A percentile compares a stretch with the other conserved stretches of the same genome.
Evolutionary conservation across 2,113 vertebrate species (phyloP).

Genomic region (Eclectus roratus): DNA sequence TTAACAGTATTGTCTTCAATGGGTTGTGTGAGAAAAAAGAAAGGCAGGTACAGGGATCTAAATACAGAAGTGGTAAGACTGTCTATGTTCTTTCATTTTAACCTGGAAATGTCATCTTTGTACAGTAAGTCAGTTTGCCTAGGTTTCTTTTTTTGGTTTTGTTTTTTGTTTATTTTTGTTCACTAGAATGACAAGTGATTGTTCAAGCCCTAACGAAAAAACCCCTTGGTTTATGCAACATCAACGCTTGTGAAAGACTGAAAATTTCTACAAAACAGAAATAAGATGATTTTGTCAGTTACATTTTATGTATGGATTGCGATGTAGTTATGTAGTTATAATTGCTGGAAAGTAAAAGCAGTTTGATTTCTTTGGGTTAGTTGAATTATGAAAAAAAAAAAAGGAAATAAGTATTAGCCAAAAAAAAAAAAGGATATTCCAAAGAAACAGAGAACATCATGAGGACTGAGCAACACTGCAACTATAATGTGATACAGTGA

Average conservation of each 20-base stretch:
- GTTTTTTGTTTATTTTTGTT: neutral
- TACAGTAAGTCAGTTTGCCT: neutral
- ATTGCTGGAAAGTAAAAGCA: neutral
- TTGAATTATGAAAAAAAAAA: neutral
- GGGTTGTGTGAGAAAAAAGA: neutral
- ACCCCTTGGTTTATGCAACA: neutral
- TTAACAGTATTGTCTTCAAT: conserved; percentile 41
- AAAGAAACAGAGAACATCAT: neutral
- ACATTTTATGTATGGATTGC: neutral
- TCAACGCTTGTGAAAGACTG: neutral
- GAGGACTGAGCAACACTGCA: neutral
- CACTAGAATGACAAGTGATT: neutral
- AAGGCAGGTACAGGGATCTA: neutral
- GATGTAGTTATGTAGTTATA: neutral
- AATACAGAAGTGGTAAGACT: neutral
- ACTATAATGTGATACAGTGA: neutral
- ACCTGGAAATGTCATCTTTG: neutral
- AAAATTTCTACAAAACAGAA: neutral
- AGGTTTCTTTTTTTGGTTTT: neutral
- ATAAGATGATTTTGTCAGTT: neutral
- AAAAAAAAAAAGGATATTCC: neutral
- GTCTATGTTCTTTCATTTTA: neutral
- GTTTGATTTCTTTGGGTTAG: neutral
- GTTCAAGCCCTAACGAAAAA: neutral
- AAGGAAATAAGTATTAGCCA: neutral